Conservation (phyloP, 2,113 vertebrate genomes). For the Mustela nigripes region DNA sequence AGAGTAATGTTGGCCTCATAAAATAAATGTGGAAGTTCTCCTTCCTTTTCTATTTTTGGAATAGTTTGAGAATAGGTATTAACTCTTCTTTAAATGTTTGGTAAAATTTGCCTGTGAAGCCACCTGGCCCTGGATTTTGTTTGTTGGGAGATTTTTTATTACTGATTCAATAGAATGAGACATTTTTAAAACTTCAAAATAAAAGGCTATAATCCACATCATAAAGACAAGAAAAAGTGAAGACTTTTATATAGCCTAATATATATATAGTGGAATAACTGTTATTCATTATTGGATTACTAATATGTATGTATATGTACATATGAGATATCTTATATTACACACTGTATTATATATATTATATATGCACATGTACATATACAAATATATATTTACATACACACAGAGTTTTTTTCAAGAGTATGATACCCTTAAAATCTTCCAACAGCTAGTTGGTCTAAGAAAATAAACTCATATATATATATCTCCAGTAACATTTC, state of each 20-base stretch:
- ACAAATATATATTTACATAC: neutral
- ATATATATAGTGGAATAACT: neutral
- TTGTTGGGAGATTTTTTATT: neutral
- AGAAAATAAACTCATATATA: constrained; percentile 42
- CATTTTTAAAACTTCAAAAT: constrained; percentile 52
- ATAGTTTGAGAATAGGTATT: neutral
- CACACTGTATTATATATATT: neutral
- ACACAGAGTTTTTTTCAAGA: neutral
- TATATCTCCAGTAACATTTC: neutral
- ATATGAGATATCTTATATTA: neutral
- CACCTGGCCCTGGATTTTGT: neutral
- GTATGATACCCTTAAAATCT: neutral
- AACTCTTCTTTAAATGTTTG: neutral
- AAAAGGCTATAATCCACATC: neutral
- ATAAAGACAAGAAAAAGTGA: neutral
- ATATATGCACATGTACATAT: neutral
- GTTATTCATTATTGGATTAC: constrained; percentile 1
- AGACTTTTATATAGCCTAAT: constrained; percentile 41
- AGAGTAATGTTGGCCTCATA: neutral
- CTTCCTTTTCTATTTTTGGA: neutral
- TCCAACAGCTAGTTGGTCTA: neutral
- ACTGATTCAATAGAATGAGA: neutral
- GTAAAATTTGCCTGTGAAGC: neutral
- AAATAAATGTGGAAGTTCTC: neutral
- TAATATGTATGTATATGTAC: neutral